phyloP scores from a whole-genome alignment of 2,888 invertebrate species.

The Cephus runcator region DNA sequence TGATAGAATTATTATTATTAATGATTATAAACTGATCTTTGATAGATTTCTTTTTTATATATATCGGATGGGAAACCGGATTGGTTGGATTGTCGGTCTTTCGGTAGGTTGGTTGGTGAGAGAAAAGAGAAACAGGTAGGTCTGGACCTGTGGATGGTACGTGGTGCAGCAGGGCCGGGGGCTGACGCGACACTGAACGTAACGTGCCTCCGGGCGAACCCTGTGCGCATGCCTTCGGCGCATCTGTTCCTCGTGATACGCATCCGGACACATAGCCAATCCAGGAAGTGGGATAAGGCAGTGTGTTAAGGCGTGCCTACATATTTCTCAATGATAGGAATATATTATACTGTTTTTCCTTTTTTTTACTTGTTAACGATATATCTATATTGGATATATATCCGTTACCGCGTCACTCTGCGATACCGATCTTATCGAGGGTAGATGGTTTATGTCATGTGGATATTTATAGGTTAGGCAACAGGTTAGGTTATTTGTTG shows the following conservation, averaged over 20 bases:
- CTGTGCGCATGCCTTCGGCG: conserved; percentile 48
- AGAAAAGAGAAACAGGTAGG: conserved; percentile 17
- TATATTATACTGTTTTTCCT: neutral
- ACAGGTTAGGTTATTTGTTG: neutral
- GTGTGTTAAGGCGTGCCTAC: neutral
- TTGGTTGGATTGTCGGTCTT: neutral
- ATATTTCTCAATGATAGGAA: neutral
- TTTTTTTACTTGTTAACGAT: neutral
- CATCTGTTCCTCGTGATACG: conserved; percentile 37
- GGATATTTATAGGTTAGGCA: neutral
- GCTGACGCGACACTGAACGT: conserved; percentile 64
- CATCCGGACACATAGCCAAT: conserved; percentile 38
- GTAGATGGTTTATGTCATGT: neutral
- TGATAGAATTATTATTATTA: neutral
- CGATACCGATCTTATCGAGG: neutral
- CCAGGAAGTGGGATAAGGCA: conserved; percentile 24
- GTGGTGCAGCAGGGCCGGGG: conserved; percentile 64
- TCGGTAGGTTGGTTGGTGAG: conserved; percentile 27
- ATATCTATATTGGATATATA: neutral
- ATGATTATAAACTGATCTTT: neutral
- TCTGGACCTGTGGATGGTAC: conserved; percentile 43
- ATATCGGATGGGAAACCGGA: neutral
- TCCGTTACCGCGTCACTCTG: neutral
- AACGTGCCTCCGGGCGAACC: conserved; percentile 38
- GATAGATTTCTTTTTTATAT: neutral